Evolutionary conservation across 2,113 vertebrate species (phyloP), one percentile per base, ranked within the genome.

Genomic region (Marcusenius ussheri): DNA sequence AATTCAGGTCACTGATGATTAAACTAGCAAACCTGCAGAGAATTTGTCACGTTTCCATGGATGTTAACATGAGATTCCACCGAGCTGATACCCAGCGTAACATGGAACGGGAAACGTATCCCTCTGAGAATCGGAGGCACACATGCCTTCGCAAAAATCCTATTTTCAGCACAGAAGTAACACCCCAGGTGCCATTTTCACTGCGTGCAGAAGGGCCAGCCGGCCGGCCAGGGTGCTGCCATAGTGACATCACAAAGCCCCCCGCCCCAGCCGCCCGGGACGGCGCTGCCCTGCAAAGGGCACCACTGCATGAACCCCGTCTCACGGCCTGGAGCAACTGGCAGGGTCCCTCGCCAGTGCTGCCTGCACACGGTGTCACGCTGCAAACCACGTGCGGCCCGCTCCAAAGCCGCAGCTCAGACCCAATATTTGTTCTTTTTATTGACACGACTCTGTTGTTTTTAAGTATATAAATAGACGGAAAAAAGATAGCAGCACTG

Each of bases 271-370:
- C 58, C 0, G 9, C 58, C 58, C 24, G 0, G 53, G 21, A 5
- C 0, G 53, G 53, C 19, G 1, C 58, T n/a, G 58, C 24, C 7
- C 7, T 62, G 24, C 2, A 3, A 66, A 27, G 3, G n/a, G 58
- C 50, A 31, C 56, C 70, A 84, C 90, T 85, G 83, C 83, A 74
- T 83, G 90, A 77, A 80, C 85, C 46, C 47, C 15, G 21, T 46
- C 39, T 11, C 8, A n/a, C n/a, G 49, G 47, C 39, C 62, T 1
- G 5, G 13, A 70, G 46, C 70, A 42, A 21, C 31, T 47, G 83
- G 42, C 62, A 19, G 8, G 42, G 42, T 21, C 45, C 62, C 88
- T 66, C n/a, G 17, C 24, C 19, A n/a, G 58, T 5, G 6, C 4
- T 2, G 17, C 88, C 46, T 51, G 11, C 17, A 4, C 27, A 5